Evolutionary conservation across 2,113 vertebrate genomes (phyloP).

Genomic region (Cichladusa arquata): DNA sequence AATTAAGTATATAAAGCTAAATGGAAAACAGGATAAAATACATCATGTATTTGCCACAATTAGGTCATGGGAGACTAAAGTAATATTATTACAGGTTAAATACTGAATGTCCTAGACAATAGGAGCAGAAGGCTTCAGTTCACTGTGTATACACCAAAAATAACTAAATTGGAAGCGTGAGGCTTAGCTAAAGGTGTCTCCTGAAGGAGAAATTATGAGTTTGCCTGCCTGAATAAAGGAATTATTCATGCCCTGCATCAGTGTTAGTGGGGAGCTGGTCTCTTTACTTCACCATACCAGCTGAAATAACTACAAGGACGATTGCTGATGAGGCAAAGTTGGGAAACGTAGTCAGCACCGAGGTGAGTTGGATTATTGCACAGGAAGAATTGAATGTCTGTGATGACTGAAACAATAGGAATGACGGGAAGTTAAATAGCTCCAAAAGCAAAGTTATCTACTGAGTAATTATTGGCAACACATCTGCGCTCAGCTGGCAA

Average conservation of each 20-base stretch:
- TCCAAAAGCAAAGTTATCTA: not conserved
- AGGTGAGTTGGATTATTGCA: not conserved
- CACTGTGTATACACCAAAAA: not conserved
- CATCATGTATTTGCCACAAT: conserved; percentile 5
- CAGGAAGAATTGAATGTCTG: conserved; percentile 11
- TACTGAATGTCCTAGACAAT: not conserved
- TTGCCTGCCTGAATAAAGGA: not conserved
- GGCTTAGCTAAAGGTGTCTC: not conserved
- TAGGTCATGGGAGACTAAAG: conserved; percentile 26
- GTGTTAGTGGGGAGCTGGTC: not conserved
- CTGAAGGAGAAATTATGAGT: not conserved
- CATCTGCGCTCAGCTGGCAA: not conserved
- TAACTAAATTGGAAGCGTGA: not conserved
- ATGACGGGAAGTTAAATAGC: conserved; percentile 21
- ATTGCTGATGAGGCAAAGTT: not conserved
- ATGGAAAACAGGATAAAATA: conserved; percentile 41
- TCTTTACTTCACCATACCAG: not conserved
- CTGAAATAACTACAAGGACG: not conserved
- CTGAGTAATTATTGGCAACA: not conserved
- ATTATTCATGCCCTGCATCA: not conserved
- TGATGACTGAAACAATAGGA: conserved; percentile 38
- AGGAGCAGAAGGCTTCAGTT: not conserved
- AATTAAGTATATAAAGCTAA: conserved; percentile 8
- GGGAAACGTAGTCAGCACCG: not conserved
- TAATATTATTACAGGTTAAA: not conserved